Evolutionary conservation across 2,113 vertebrate species (phyloP).

Genomic region (Phalacrocorax pelagicus): DNA sequence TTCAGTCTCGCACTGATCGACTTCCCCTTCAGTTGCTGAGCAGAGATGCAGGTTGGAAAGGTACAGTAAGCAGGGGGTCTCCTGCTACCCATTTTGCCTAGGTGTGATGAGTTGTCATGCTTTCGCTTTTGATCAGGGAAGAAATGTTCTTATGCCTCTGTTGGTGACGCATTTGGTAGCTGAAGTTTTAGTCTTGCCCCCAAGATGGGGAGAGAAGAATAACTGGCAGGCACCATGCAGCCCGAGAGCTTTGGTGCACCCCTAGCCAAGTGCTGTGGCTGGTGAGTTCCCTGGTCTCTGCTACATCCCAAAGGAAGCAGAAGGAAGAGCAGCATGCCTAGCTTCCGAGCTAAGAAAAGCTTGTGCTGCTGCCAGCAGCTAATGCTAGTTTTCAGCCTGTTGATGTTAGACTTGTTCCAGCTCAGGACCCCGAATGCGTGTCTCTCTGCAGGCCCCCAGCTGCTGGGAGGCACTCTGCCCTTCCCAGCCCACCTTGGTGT

Average conservation of each 20-base stretch:
- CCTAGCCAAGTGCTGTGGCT: not conserved
- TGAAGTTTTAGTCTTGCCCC: not conserved
- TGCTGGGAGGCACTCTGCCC: not conserved
- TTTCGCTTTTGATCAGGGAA: not conserved
- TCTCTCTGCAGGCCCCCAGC: not conserved
- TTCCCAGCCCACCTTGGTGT: not conserved
- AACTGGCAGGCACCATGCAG: not conserved
- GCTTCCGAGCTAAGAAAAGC: not conserved
- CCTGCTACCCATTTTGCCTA: fast-evolving
- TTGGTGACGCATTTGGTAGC: not conserved
- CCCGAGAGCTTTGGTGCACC: not conserved
- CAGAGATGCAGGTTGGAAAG: not conserved
- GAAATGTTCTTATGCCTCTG: not conserved
- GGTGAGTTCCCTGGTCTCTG: not conserved
- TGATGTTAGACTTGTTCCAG: not conserved
- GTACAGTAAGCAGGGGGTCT: not conserved
- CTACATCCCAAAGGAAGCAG: not conserved
- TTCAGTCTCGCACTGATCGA: not conserved
- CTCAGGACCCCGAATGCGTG: fast-evolving
- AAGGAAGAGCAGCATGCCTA: not conserved
- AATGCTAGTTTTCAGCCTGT: not conserved
- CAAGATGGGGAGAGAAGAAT: not conserved
- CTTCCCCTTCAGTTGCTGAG: not conserved
- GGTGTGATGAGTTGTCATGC: not conserved
- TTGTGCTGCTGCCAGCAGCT: not conserved